Conservation (phyloP, 2,797 vertebrate genomes). For the Acanthurus lineatus region DNA sequence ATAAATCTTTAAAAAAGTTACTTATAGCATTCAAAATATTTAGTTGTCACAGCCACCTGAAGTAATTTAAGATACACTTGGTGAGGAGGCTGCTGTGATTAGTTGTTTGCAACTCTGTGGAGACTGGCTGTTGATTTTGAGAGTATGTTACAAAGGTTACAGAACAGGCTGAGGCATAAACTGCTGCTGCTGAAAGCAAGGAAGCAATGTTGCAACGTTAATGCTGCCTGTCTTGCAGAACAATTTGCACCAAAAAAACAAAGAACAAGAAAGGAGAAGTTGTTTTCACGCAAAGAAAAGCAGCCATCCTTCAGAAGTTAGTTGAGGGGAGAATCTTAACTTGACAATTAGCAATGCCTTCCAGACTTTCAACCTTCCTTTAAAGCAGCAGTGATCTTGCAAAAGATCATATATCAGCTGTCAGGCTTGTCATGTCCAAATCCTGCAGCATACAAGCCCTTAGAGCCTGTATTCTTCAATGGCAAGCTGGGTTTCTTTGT, state of each 20-base stretch:
- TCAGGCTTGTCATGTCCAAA: conserved; percentile 50
- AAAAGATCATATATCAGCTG: conserved; percentile 49
- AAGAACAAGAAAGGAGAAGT: conserved; percentile 72
- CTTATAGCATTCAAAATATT: not conserved
- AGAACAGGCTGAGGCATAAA: conserved; percentile 33
- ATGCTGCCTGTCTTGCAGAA: conserved; percentile 61
- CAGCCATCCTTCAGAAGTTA: conserved; percentile 33
- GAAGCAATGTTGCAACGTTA: conserved; percentile 71
- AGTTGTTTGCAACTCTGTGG: conserved; percentile 34
- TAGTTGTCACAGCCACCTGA: not conserved
- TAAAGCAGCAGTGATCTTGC: conserved; percentile 25
- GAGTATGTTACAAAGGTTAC: conserved; percentile 60
- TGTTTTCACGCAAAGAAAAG: conserved; percentile 33
- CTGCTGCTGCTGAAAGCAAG: conserved; percentile 49
- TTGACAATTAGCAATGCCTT: conserved; percentile 20
- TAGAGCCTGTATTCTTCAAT: conserved; percentile 30
- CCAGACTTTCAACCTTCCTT: conserved; percentile 34
- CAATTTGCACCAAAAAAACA: conserved; percentile 52
- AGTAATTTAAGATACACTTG: not conserved
- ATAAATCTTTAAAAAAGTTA: conserved; percentile 19
- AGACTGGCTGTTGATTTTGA: conserved; percentile 49
- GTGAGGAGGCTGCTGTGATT: conserved; percentile 29
- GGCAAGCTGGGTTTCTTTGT: conserved; percentile 41
- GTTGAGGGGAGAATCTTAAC: conserved; percentile 25
- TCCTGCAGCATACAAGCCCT: conserved; percentile 36